Evolutionary conservation across 35 echinoderm and acorn worm genomes (phyloP).

Genomic region (Holothuria glaberrima): DNA sequence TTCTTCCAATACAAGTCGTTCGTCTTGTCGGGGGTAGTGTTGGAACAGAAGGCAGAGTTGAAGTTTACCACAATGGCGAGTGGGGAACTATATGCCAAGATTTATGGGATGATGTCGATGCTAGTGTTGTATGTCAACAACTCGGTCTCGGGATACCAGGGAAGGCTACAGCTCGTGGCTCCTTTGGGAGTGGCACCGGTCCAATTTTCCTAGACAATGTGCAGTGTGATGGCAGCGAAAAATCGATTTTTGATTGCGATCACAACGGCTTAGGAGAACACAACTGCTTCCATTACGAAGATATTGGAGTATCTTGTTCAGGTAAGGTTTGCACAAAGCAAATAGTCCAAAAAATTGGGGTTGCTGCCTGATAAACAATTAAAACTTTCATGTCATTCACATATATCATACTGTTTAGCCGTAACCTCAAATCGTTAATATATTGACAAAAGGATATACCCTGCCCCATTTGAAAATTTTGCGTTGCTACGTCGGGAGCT

Average conservation of each 20-base stretch:
- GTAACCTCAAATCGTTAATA: no score
- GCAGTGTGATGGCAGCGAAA: constrained; percentile 34
- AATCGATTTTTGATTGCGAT: constrained; percentile 2
- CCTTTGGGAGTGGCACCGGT: constrained; percentile 2
- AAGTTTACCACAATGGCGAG: neutral
- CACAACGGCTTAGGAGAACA: neutral
- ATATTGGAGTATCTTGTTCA: neutral
- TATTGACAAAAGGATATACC: no score
- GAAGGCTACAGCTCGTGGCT: no score
- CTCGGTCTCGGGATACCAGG: neutral
- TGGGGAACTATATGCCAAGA: neutral
- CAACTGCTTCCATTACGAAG: constrained; percentile 21
- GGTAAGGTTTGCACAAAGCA: no score
- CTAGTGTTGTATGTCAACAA: neutral
- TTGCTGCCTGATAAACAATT: no score
- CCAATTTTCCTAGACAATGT: constrained; percentile 49
- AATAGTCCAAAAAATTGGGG: no score
- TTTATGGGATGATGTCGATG: neutral
- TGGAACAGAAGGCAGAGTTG: neutral
- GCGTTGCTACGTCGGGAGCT: no score
- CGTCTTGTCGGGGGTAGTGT: no score
- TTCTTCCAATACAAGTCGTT: no score
- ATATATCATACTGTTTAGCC: no score
- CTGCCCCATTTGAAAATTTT: no score
- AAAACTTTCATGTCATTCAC: no score